Percentiles rank a stretch among this genome's conserved stretches.
These are phyloP conservation scores for Nematolebias whitei DNA, from an alignment of 2,113 vertebrate species.

Conservation along the genomic window DNA sequence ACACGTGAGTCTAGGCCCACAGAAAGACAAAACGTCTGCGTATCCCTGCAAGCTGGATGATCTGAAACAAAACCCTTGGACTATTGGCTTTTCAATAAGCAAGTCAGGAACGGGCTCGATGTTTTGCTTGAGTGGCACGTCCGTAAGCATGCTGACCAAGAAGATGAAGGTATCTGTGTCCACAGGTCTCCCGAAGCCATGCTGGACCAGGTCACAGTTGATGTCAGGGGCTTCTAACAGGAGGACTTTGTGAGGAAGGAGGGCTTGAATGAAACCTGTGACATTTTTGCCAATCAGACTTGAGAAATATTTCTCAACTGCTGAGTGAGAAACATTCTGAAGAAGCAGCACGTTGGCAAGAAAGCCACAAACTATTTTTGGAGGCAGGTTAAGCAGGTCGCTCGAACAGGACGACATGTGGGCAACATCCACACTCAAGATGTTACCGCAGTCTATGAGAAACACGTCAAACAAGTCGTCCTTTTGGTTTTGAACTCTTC, in stretches of 20 bases:
- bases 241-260: slow-evolving; percentile 82
- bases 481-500: slow-evolving; percentile 83
- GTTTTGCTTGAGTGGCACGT: slow-evolving; percentile 70
- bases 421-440: slow-evolving; percentile 74
- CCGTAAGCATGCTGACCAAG: slow-evolving; percentile 83
- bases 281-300: slow-evolving; percentile 82
- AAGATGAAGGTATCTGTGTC: slow-evolving; percentile 88
- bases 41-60: slow-evolving; percentile 58
- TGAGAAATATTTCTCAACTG: slow-evolving; percentile 84
- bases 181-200: slow-evolving; percentile 83
- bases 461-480: slow-evolving; percentile 77
- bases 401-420: slow-evolving; percentile 80
- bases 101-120: slow-evolving; percentile 61
- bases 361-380: slow-evolving; percentile 85
- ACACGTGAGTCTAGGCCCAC: slow-evolving; percentile 73
- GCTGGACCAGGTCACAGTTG: slow-evolving; percentile 78
- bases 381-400: slow-evolving; percentile 86
- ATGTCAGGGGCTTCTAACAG: slow-evolving; percentile 87
- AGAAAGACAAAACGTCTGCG: slow-evolving; percentile 75
- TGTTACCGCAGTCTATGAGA: slow-evolving; percentile 86
- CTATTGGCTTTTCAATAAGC: slow-evolving; percentile 62
- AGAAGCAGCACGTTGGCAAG: slow-evolving; percentile 88
- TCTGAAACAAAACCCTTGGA: slow-evolving; percentile 54
- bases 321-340: slow-evolving; percentile 76
- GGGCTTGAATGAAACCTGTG: slow-evolving; percentile 82